Percentiles rank a stretch among this genome's conserved stretches.
Conservation (phyloP, 2,797 vertebrate genomes). For the Acipenser oxyrinchus region DNA sequence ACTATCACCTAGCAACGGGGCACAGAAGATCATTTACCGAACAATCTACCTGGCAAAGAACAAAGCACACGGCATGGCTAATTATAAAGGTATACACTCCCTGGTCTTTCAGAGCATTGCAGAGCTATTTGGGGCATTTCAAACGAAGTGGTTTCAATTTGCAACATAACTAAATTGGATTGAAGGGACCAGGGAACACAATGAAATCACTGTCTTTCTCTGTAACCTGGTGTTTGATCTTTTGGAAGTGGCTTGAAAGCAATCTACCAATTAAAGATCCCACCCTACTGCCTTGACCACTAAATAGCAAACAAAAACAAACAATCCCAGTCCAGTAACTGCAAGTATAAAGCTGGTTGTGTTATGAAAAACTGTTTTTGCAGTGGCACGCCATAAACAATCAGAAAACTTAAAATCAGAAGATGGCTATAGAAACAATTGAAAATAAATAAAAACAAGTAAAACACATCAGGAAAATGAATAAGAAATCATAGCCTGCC, state of each 20-base stretch:
- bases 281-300: too few relatives aligned
- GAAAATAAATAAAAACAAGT: too few relatives aligned
- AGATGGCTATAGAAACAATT: too few relatives aligned
- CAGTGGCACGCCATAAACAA: too few relatives aligned
- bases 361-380: too few relatives aligned
- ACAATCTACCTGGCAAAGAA: constrained; percentile 58
- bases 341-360: too few relatives aligned
- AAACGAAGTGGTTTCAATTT: constrained; percentile 2
- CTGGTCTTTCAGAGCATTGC: constrained; percentile 6
- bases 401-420: too few relatives aligned
- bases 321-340: too few relatives aligned
- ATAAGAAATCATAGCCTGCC: too few relatives aligned
- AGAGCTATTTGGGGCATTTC: neutral
- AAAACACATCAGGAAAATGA: too few relatives aligned
- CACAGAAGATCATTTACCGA: constrained; percentile 58
- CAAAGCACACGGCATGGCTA: constrained; percentile 48
- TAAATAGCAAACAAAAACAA: too few relatives aligned
- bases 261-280: too few relatives aligned
- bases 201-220: constrained; percentile 35
- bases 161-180: neutral
- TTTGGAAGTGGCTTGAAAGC: constrained; percentile 15
- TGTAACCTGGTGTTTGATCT: constrained; percentile 38
- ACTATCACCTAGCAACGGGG: constrained; percentile 62
- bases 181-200: neutral
- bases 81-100: neutral